Conservation (phyloP, 2,113 vertebrate genomes). For the Halcyon malimbica region DNA sequence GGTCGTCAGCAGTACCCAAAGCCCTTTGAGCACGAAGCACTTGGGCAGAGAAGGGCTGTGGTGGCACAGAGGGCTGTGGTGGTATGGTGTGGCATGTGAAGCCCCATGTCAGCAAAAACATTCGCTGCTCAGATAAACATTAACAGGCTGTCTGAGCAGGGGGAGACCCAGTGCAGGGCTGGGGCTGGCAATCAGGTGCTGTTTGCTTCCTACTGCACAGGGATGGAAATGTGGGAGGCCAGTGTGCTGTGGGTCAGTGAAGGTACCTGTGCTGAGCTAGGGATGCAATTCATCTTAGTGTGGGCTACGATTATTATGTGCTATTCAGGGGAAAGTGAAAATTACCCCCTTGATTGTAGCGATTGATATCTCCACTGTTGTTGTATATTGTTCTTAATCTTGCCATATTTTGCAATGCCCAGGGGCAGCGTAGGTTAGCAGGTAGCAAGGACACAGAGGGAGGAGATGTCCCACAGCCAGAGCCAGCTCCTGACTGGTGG, state of each 20-base stretch:
- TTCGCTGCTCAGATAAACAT: neutral
- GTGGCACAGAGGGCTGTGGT: neutral
- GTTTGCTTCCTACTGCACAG: neutral
- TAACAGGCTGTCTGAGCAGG: neutral
- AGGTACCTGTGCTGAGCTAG: accelerated
- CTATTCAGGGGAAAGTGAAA: neutral
- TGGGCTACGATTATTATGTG: neutral
- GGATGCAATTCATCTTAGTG: accelerated
- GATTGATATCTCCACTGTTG: accelerated
- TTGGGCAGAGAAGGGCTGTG: neutral
- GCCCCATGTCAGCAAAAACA: neutral
- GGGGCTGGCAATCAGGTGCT: neutral
- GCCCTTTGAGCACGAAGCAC: accelerated
- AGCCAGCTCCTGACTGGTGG: neutral
- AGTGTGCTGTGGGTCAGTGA: accelerated
- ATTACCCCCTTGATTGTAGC: neutral
- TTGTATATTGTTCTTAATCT: accelerated
- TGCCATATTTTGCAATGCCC: neutral
- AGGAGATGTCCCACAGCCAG: accelerated
- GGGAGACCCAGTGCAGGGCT: neutral
- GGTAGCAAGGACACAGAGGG: neutral
- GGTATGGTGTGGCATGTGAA: neutral
- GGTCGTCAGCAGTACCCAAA: neutral
- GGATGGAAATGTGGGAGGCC: neutral
- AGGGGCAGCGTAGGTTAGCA: neutral